Conservation (phyloP, 2,888 invertebrate genomes). For the Drosophila stalkeri region DNA sequence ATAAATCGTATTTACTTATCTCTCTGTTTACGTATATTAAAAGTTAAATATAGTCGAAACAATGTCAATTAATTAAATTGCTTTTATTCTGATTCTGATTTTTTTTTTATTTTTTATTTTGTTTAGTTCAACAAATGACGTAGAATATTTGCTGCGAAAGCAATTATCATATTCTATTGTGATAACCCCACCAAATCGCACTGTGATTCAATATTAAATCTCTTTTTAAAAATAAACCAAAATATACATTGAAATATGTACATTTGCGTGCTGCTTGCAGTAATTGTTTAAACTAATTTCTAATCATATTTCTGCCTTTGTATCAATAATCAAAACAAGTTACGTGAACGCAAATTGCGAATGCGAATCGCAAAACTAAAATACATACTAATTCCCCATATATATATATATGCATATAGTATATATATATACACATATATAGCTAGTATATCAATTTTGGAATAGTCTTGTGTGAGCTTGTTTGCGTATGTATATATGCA, state of each 20-base stretch:
- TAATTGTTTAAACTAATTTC: slow-evolving; percentile 45
- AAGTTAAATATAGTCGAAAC: background rate
- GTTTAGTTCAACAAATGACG: slow-evolving; percentile 46
- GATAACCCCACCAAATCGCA: slow-evolving; percentile 55
- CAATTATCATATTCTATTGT: slow-evolving; percentile 8
- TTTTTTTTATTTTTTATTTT: background rate
- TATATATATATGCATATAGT: background rate
- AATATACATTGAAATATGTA: slow-evolving; percentile 6
- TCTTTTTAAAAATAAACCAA: slow-evolving; percentile 20
- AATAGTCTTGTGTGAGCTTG: slow-evolving; percentile 2
- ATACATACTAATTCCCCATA: slow-evolving; percentile 14
- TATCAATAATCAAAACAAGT: slow-evolving; percentile 50
- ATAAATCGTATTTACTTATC: slow-evolving; percentile 14
- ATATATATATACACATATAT: background rate
- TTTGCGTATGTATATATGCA: background rate
- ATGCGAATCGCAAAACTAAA: slow-evolving; percentile 9
- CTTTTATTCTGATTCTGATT: slow-evolving; percentile 1
- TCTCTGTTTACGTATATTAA: slow-evolving; percentile 17
- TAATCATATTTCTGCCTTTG: slow-evolving; percentile 37
- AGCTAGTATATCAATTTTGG: slow-evolving; percentile 19
- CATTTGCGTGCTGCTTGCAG: slow-evolving; percentile 1
- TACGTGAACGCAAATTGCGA: slow-evolving; percentile 33
- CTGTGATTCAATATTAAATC: slow-evolving; percentile 51
- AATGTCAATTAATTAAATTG: background rate
- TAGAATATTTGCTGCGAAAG: slow-evolving; percentile 42